A percentile compares a stretch with the other conserved stretches of the same genome.
phyloP scores from a whole-genome alignment of 1,140 invertebrate genomes.

The Sarcophaga peregrina region DNA sequence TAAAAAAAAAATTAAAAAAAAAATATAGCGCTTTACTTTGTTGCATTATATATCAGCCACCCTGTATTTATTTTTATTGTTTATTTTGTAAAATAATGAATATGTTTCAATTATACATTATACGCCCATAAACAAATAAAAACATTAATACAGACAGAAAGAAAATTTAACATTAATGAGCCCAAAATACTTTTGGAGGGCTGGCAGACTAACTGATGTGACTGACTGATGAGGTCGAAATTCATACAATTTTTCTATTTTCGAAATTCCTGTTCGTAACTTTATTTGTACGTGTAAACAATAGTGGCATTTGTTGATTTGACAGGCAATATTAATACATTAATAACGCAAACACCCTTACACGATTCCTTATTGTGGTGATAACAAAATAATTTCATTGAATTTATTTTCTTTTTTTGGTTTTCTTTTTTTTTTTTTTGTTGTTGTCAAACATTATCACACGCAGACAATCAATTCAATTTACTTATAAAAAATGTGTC shows the following conservation, averaged over 20 bases:
- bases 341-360: background rate
- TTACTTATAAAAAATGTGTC: slow-evolving; percentile 23
- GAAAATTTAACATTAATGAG: too few relatives aligned
- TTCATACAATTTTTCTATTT: too few relatives aligned
- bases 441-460: background rate
- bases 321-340: slow-evolving; percentile 7
- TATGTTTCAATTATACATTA: background rate
- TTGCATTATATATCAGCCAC: too few relatives aligned
- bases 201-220: too few relatives aligned
- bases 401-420: background rate
- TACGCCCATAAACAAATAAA: too few relatives aligned
- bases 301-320: background rate
- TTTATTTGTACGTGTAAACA: background rate
- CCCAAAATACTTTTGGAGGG: too few relatives aligned
- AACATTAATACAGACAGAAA: too few relatives aligned
- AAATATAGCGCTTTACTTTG: too few relatives aligned
- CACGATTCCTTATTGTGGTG: too few relatives aligned
- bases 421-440: background rate
- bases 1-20: too few relatives aligned
- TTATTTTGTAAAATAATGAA: background rate
- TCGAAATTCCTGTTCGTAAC: background rate
- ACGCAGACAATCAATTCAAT: slow-evolving; percentile 34
- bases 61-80: background rate
- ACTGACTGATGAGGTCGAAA: too few relatives aligned
- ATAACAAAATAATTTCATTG: background rate